These are phyloP conservation scores for Cyprinella venusta DNA, from an alignment of 2,797 vertebrate species.

Conservation along the genomic window DNA sequence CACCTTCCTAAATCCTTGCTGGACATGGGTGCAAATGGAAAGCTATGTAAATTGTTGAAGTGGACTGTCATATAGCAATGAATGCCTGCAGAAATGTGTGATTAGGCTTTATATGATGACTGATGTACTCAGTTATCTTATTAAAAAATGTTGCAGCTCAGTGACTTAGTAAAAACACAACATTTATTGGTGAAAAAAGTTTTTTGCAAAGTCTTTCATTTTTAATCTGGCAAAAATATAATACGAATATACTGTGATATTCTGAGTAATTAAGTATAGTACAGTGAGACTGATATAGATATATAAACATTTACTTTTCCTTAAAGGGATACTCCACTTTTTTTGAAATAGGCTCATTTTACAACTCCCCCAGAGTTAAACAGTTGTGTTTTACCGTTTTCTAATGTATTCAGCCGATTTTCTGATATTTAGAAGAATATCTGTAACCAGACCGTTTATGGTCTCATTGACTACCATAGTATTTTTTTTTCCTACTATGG, in stretches of 20 bases:
- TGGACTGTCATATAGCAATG: neutral
- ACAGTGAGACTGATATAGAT: neutral
- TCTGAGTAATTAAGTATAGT: neutral
- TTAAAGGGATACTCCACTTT: too few relatives aligned
- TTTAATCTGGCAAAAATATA: neutral
- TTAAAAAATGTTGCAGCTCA: neutral
- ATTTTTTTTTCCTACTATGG: too few relatives aligned
- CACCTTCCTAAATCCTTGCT: slow-evolving; percentile 42
- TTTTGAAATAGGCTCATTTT: too few relatives aligned
- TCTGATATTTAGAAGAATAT: too few relatives aligned
- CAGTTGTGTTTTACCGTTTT: too few relatives aligned
- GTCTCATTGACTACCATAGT: too few relatives aligned
- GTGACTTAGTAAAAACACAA: neutral
- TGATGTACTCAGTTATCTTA: neutral
- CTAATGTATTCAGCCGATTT: too few relatives aligned
- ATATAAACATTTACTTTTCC: neutral
- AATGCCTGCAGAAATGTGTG: neutral
- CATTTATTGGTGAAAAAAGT: neutral
- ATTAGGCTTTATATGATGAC: neutral
- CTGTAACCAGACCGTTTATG: too few relatives aligned
- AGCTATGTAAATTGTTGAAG: neutral
- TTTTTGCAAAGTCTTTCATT: neutral
- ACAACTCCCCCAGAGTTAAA: too few relatives aligned
- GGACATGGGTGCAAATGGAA: slow-evolving; percentile 4
- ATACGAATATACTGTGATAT: neutral